Evolutionary conservation across 2,113 vertebrate species (phyloP).

Genomic region (Rhynchomys soricoides): DNA sequence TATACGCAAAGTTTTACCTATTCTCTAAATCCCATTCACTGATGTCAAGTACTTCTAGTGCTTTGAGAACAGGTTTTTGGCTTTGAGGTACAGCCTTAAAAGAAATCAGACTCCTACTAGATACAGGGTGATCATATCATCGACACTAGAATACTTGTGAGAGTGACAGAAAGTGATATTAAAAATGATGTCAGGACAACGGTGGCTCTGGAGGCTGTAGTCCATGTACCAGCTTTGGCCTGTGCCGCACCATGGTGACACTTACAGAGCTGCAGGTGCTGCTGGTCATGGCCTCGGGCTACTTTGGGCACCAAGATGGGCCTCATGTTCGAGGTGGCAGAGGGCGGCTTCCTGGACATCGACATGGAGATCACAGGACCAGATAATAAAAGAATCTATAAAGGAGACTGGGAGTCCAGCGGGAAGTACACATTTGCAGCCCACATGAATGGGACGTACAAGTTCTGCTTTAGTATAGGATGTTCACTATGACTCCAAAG

Average conservation of each 20-base stretch:
- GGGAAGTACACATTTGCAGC: constrained; percentile 99
- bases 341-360: no score
- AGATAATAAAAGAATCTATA: constrained; percentile 97
- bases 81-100: constrained; percentile 48
- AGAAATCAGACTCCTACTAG: constrained; percentile 57
- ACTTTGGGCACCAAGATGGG: no score
- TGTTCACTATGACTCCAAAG: constrained; percentile 99
- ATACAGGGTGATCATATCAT: constrained; percentile 24
- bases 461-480: constrained; percentile 99
- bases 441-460: constrained; percentile 98
- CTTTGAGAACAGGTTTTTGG: constrained; percentile 10
- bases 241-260: no score
- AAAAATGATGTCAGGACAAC: no score
- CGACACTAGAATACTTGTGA: constrained; percentile 1
- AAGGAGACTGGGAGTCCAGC: constrained; percentile 98
- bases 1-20: not conserved
- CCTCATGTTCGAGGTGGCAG: no score
- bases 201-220: no score
- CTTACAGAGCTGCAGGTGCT: no score
- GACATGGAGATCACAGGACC: constrained; percentile 99
- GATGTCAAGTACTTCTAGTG: not conserved
- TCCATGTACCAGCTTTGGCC: no score
- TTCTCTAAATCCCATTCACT: not conserved
- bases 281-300: no score
- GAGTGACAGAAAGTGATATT: constrained; percentile 45